Evolutionary conservation across 2,113 vertebrate species (phyloP), one percentile per base, ranked within the genome.

Genomic region (Octodon degus): DNA sequence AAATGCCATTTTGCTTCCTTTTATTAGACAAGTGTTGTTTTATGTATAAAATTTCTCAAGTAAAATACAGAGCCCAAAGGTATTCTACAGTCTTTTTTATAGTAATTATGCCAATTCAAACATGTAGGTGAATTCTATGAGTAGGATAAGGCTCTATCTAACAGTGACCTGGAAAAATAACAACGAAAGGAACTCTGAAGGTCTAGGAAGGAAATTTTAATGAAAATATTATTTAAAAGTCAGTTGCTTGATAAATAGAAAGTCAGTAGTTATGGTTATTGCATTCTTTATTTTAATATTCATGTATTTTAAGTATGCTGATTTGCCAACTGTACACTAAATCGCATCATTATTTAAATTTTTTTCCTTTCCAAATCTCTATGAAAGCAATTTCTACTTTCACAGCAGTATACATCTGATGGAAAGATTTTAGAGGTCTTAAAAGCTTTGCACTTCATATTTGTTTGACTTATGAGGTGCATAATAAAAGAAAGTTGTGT

Each of bases 351-450:
- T 97, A 95, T 95, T 97, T 97, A 94, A 93, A 87, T 92, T 83
- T 47, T 96, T 94, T 65, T 17, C 74, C 72, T n/a, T 95, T 96
- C 87, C 95, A 96, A 97, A 97, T 97, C 93, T 96, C 96, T 88
- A 96, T 76, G 93, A 96, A 97, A 96, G 97, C 96, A 94, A 96
- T 97, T 97, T 97, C 87, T 97, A 86, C 85, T 92, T 96, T 96
- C 96, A 92, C 93, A 97, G 96, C 93, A 95, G 95, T 86, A 92
- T 65, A 90, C 55, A 93, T 84, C 81, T 97, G 95, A 96, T 89
- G 67, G 79, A 83, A 82, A 95, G 97, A 97, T 96, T 96, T 96
- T 65, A 95, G 90, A 90, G 72, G 87, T 97, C 92, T 98, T 97
- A 97, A 97, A 97, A 96, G 97, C 96, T 97, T 97, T 92, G 94